Base-by-base conservation (phyloP, 2,888 invertebrate species). In the Apeira syringaria region DNA sequence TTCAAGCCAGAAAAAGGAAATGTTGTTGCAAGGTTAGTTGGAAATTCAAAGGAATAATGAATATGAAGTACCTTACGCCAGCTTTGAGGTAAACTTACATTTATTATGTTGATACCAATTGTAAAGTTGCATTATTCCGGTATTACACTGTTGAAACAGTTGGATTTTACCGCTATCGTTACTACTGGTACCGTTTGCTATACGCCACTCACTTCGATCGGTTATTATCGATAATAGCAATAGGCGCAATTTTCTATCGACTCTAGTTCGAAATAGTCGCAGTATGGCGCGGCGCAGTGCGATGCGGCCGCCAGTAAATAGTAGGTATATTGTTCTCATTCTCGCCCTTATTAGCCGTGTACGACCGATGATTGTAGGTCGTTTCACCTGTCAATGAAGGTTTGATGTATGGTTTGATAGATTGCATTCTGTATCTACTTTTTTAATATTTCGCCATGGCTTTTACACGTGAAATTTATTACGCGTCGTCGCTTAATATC, bases 141-240 rank as follows among this genome's bases (percentile, higher is more conserved):
- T 73, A 64, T 62, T 52, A 59, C n/a, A n/a, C 59, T 73, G 67
- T 72, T 65, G 65, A 64, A 76, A 76, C 74, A 73, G 78, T 74
- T 75, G 68, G 52, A 55, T 61, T 67, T 63, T 80, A 77, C 83
- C 81, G 81, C 80, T 82, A 80, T 57, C 58, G 59, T 59, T 76
- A 81, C 80, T 76, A 80, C 70, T 59, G 58, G 69, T 80, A 71
- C 84, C 81, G 80, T 80, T 77, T 57, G 42, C 64, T 65, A 60
- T 64, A 68, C 70, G 63, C 33, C 68, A 68, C 62, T 72, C 60
- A 66, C 62, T 68, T 51, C 59, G 59, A 73, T 70, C 65, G 66
- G 73, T 74, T 74, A 73, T 68, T 73, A 74, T 68, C 67, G 67
- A 73, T 74, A 74, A 70, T 71, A 52, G 25, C 15, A 36, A 68